Evolutionary conservation across 2,888 invertebrate genomes (phyloP).

Genomic region (Heliconius charithonia): DNA sequence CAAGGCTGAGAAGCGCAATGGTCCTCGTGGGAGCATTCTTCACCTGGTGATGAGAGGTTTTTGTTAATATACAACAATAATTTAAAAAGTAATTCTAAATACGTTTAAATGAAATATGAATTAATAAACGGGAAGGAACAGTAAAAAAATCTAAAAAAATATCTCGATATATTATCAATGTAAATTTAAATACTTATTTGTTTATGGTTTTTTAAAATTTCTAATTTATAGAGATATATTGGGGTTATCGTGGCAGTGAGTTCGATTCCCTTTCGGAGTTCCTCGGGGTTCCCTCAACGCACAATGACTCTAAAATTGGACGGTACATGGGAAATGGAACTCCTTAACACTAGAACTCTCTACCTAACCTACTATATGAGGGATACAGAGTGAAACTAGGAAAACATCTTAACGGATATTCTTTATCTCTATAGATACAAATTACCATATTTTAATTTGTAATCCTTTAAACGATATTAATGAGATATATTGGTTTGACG

Average conservation of each 20-base stretch:
- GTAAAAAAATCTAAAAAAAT: too few species aligned
- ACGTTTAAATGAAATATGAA: neutral
- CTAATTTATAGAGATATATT: too few species aligned
- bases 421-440: neutral
- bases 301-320: neutral
- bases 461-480: neutral
- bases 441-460: slow-evolving; percentile 7
- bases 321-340: neutral
- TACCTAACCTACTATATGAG: neutral
- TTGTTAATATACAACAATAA: too few species aligned
- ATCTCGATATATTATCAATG: too few species aligned
- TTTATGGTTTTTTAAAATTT: too few species aligned
- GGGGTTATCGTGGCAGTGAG: too few species aligned
- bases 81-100: neutral
- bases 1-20: slow-evolving; percentile 97
- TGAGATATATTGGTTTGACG: slow-evolving; percentile 9
- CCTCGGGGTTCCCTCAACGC: too few species aligned
- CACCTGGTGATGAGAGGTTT: slow-evolving; percentile 81
- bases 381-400: neutral
- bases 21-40: slow-evolving; percentile 94
- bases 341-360: neutral
- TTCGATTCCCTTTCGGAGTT: neutral
- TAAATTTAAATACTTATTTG: too few species aligned
- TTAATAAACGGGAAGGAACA: too few species aligned
- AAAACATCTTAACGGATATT: neutral